Evolutionary conservation across 2,797 vertebrate species (phyloP).

Genomic region (Chromis chromis): DNA sequence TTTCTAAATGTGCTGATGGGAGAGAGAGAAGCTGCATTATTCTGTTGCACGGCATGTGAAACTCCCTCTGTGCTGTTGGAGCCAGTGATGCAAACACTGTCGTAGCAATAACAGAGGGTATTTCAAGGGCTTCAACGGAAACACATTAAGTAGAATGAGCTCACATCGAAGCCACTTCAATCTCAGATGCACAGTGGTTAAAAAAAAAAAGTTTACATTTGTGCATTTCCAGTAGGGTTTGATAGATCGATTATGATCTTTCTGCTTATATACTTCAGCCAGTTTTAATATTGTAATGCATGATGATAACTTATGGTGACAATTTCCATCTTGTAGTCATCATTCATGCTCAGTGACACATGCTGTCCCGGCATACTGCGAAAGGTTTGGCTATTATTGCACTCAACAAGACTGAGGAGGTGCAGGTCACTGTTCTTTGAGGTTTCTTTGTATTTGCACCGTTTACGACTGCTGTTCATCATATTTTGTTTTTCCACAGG

Average conservation of each 20-base stretch:
- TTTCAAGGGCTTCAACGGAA: conserved; percentile 76
- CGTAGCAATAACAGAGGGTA: conserved; percentile 73
- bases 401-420: conserved; percentile 8
- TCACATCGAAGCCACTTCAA: conserved; percentile 47
- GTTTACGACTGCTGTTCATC: conserved; percentile 38
- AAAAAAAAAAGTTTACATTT: conserved; percentile 40
- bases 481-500: conserved; percentile 60
- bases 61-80: conserved; percentile 70
- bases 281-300: conserved; percentile 29
- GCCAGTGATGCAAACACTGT: conserved; percentile 67
- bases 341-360: conserved; percentile 28
- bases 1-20: conserved; percentile 64
- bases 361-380: conserved; percentile 5
- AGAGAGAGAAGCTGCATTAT: conserved; percentile 56
- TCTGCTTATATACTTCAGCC: conserved; percentile 20
- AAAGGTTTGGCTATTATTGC: conserved; percentile 22
- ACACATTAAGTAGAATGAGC: conserved; percentile 53
- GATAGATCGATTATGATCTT: background rate
- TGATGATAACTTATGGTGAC: conserved; percentile 24
- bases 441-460: conserved; percentile 15
- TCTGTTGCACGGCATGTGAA: conserved; percentile 68
- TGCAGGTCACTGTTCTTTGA: conserved; percentile 24
- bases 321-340: conserved; percentile 17
- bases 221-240: conserved; percentile 41
- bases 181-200: conserved; percentile 21